phyloP scores from a whole-genome alignment of 1,140 invertebrate genomes.

The Drosophila eugracilis region DNA sequence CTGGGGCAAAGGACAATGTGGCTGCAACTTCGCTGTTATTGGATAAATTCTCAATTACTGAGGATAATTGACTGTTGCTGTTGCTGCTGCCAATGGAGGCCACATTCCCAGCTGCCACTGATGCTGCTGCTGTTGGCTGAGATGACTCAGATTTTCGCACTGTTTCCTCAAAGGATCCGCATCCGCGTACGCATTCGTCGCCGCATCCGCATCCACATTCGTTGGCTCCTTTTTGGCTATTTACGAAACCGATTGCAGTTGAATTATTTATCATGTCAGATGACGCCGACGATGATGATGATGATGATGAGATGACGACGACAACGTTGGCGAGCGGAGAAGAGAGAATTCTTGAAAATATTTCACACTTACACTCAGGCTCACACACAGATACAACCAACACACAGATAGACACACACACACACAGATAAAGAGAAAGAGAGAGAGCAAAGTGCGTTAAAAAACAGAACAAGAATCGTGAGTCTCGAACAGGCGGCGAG shows the following conservation, averaged over 20 bases:
- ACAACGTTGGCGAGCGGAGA: constrained; percentile 55
- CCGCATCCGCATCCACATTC: constrained; percentile 11
- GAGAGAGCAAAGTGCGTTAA: constrained; percentile 48
- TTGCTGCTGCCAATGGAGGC: constrained; percentile 28
- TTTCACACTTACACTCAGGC: constrained; percentile 70
- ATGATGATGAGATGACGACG: constrained; percentile 41
- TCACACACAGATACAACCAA: constrained; percentile 53
- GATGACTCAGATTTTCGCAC: constrained; percentile 21
- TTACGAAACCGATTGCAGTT: constrained; percentile 79
- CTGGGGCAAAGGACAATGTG: constrained; percentile 62
- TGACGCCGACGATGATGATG: too few species aligned
- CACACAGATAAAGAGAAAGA: constrained; percentile 44
- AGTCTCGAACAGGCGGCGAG: constrained; percentile 36
- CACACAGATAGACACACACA: constrained; percentile 44
- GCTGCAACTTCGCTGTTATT: constrained; percentile 79
- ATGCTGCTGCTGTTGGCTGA: constrained; percentile 30
- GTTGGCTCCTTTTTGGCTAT: constrained; percentile 60
- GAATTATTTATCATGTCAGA: constrained; percentile 84
- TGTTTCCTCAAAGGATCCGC: constrained; percentile 14
- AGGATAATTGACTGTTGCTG: constrained; percentile 79
- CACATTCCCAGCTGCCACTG: constrained; percentile 25
- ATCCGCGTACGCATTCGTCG: constrained; percentile 15
- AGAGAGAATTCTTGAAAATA: constrained; percentile 83
- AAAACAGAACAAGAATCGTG: constrained; percentile 61
- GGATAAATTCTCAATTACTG: constrained; percentile 85